Percentiles rank a stretch among this genome's conserved stretches.
Evolutionary conservation across 2,888 invertebrate genomes (phyloP).

Genomic region (Polydrusus pterygomalis): DNA sequence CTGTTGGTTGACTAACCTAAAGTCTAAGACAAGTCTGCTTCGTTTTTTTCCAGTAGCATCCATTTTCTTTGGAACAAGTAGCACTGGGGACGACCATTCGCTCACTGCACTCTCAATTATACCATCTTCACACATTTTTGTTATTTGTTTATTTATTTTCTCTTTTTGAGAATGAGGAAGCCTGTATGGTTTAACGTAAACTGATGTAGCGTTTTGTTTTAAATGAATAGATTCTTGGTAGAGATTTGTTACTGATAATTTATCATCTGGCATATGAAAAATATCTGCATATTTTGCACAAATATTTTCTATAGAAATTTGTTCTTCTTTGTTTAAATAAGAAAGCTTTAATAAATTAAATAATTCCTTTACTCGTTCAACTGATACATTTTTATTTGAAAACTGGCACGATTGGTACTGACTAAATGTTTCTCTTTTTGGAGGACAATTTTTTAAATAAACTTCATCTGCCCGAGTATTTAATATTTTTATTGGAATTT

Average conservation of each 20-base stretch:
- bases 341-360: not conserved
- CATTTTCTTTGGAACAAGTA: too few species aligned
- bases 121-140: slow-evolving; percentile 25
- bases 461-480: too few species aligned
- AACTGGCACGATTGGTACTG: too few species aligned
- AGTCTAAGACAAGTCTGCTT: too few species aligned
- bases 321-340: slow-evolving; percentile 19
- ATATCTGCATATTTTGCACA: slow-evolving; percentile 12
- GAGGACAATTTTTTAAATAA: too few species aligned
- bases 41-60: too few species aligned
- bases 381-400: too few species aligned
- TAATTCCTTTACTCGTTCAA: slow-evolving; percentile 9
- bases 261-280: slow-evolving; percentile 36
- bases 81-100: too few species aligned
- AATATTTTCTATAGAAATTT: slow-evolving; percentile 22
- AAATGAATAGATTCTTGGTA: slow-evolving; percentile 23
- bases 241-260: slow-evolving; percentile 28
- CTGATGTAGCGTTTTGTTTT: not conserved
- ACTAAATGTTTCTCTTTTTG: too few species aligned
- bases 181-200: slow-evolving; percentile 42
- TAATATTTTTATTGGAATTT: too few species aligned
- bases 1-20: too few species aligned
- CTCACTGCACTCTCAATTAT: too few species aligned
- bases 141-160: slow-evolving; percentile 36
- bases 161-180: slow-evolving; percentile 35